Evolutionary conservation across 2,113 vertebrate species (phyloP).

Genomic region (Acrocephalus kingi): DNA sequence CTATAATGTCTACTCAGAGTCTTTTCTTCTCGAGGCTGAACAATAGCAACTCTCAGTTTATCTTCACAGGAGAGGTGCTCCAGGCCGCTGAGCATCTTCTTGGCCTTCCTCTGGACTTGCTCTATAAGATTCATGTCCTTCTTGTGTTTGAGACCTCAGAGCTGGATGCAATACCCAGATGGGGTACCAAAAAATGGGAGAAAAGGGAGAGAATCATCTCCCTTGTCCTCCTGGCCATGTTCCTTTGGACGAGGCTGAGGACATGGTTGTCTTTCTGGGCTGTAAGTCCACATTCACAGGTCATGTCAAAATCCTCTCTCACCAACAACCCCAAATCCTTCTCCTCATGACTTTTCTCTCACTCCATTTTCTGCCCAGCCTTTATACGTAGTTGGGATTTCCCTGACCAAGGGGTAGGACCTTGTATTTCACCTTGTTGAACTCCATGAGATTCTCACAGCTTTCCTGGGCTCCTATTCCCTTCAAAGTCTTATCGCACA

Average conservation of each 20-base stretch:
- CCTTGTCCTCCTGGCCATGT: accelerated
- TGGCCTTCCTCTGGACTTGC: neutral
- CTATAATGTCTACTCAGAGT: neutral
- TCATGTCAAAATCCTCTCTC: neutral
- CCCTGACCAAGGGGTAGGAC: no score
- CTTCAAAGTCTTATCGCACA: neutral
- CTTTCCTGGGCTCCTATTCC: neutral
- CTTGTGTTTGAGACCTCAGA: no score
- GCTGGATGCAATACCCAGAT: neutral
- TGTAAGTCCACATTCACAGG: neutral
- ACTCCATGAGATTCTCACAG: neutral
- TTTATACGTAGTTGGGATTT: neutral
- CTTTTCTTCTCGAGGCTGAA: neutral
- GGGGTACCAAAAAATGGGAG: neutral
- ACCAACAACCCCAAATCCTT: neutral
- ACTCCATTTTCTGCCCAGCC: neutral
- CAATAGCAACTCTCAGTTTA: neutral
- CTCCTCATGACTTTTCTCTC: neutral
- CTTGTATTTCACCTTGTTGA: neutral
- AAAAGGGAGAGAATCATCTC: neutral
- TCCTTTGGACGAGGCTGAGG: neutral
- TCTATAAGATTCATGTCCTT: neutral
- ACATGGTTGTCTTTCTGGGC: accelerated
- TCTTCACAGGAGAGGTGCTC: neutral
- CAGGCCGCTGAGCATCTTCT: neutral